Percentiles rank a stretch among this genome's conserved stretches.
These are phyloP conservation scores for Lates calcarifer DNA, from an alignment of 2,113 vertebrate species.

Conservation along the genomic window DNA sequence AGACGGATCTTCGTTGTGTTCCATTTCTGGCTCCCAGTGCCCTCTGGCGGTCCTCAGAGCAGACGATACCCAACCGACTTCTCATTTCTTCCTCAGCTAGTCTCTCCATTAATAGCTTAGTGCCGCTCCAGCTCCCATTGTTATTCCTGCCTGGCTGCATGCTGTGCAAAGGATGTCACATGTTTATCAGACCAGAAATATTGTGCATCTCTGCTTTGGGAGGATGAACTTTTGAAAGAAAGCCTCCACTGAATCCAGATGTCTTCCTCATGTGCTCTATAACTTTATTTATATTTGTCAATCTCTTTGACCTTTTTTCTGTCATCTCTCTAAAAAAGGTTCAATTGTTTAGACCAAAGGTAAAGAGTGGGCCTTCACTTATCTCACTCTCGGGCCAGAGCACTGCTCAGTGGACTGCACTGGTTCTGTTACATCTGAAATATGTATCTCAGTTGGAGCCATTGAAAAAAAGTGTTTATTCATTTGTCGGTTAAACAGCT, in stretches of 20 bases:
- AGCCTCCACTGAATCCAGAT: constrained; percentile 36
- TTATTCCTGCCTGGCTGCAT: constrained; percentile 75
- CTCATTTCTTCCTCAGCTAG: constrained; percentile 43
- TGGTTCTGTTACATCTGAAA: background rate
- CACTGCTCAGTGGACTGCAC: background rate
- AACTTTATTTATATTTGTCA: background rate
- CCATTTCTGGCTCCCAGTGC: constrained; percentile 56
- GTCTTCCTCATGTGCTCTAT: background rate
- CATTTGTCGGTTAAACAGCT: constrained; percentile 24
- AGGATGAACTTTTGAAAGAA: constrained; percentile 36
- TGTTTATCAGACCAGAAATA: constrained; percentile 79
- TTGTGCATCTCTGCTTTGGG: constrained; percentile 59
- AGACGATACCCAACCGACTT: constrained; percentile 41
- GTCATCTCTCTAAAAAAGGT: background rate
- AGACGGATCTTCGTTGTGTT: constrained; percentile 27
- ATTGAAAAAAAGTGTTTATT: constrained; percentile 11
- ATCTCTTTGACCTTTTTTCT: constrained; percentile 26
- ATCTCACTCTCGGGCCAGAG: background rate
- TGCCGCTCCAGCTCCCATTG: constrained; percentile 74
- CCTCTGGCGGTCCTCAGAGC: constrained; percentile 64
- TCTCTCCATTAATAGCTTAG: constrained; percentile 79
- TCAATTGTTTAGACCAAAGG: background rate
- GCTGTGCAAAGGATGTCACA: constrained; percentile 57
- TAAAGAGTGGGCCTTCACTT: background rate
- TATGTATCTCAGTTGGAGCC: background rate